A percentile compares a stretch with the other conserved stretches of the same genome.
These are phyloP conservation scores for Hyperopisus bebe DNA, from an alignment of 2,113 vertebrate genomes.

Conservation along the genomic window DNA sequence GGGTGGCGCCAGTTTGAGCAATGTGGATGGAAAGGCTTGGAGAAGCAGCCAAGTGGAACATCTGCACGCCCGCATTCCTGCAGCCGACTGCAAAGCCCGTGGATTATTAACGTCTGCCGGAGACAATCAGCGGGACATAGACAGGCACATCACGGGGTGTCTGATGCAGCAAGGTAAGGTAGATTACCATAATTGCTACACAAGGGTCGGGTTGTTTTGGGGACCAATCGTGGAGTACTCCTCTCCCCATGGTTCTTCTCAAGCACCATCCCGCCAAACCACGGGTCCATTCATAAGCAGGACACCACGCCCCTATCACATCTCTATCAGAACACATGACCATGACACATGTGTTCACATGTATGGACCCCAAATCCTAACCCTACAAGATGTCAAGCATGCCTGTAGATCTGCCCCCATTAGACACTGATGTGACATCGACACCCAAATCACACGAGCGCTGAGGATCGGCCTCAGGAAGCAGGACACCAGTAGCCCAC, in stretches of 20 bases:
- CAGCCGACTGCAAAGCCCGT: slow-evolving; percentile 19
- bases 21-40: background rate
- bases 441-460: background rate
- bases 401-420: background rate
- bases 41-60: slow-evolving; percentile 22
- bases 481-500: background rate
- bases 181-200: background rate
- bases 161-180: background rate
- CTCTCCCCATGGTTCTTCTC: background rate
- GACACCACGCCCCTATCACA: background rate
- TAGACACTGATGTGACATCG: background rate
- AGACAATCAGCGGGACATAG: slow-evolving; percentile 19
- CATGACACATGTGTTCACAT: background rate
- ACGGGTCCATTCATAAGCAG: background rate
- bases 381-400: background rate
- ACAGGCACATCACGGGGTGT: background rate
- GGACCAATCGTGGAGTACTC: background rate
- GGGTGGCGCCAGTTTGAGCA: slow-evolving; percentile 16
- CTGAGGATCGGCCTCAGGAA: background rate
- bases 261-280: background rate
- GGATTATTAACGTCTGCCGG: slow-evolving; percentile 27
- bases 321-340: background rate
- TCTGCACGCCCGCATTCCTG: slow-evolving; percentile 5
- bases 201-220: background rate
- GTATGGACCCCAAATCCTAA: background rate